Base-by-base conservation (phyloP, 2,797 vertebrate genomes). In the Brachyrhaphis roseni region DNA sequence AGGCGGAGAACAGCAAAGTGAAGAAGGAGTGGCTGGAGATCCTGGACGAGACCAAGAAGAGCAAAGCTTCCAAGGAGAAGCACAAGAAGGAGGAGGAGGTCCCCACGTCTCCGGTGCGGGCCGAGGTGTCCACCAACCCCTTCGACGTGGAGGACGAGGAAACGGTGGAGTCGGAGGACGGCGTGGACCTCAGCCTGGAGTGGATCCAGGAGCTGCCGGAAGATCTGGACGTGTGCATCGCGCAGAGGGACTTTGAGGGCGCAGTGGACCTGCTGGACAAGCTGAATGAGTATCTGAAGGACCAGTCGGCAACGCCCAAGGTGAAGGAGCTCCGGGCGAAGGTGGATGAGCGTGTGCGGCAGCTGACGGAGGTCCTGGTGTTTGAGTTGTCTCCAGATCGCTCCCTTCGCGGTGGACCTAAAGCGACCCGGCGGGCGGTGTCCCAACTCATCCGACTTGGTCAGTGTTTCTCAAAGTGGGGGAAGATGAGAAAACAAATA, bases 1-100 rank as follows among this genome's bases (percentile, higher is more conserved):
- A 99, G 91, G 98, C 98, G 0, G 98, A 99, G 89, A 99, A 99
- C 47, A 98, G 98, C 90, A 99, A 99, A 78, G 96, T 99, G 82
- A 99, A 99, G 89, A 98, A 99, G 64, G 98, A 99, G 92, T 99
- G 98, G 98, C 94, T 99, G 91, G 98, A 99, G 91, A 97, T 99
- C 86, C 93, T 99, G 90, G 98, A 99, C 7, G 97, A 98, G 77
- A 98, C 98, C 72, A 99, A 99, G 94, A 97, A 97, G 86, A 98
- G 89, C 78, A 97, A 98, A 55, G 97, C 89, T 13, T 95, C 97
- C 36, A 97, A 96, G 15, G 98, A 99, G 79, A 95, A 91, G 75
- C 95, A 95, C 72, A 96, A 96, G 74, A 95, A 97, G 76, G 97
- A 98, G 83, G 97, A 98, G 87, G 97, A 97, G 88, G 93, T 86